Evolutionary conservation across 2,888 invertebrate species (phyloP).

Genomic region (Phengaris alcon): DNA sequence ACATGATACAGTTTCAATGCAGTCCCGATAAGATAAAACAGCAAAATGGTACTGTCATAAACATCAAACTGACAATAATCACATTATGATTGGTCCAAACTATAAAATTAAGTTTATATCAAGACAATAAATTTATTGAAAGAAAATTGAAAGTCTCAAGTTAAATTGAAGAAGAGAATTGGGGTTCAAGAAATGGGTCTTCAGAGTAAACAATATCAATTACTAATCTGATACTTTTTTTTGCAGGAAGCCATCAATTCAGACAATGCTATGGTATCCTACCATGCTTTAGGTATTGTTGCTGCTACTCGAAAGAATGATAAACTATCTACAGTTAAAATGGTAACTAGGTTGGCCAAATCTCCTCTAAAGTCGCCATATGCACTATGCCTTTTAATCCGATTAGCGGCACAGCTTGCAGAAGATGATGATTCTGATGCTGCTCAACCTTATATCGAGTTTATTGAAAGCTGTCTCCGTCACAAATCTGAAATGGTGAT

Average conservation of each 20-base stretch:
- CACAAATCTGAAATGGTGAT: conserved; percentile 99
- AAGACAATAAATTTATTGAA: no score
- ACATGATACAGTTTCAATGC: no score
- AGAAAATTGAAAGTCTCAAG: no score
- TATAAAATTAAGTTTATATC: no score
- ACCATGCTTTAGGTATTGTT: conserved; percentile 97
- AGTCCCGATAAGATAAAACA: no score
- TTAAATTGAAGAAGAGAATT: no score
- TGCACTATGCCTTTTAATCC: conserved; percentile 95
- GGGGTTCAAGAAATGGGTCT: no score
- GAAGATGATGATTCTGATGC: conserved; percentile 90
- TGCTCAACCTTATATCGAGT: conserved; percentile 90
- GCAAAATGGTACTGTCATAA: no score
- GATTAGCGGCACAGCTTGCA: conserved; percentile 95
- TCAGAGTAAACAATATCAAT: no score
- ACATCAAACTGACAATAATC: no score
- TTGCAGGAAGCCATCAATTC: conserved; percentile 73
- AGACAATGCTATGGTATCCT: conserved; percentile 92
- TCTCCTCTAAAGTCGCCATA: conserved; percentile 95
- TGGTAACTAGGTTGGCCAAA: conserved; percentile 93
- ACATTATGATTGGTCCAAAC: no score
- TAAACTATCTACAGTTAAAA: conserved; percentile 96
- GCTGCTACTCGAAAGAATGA: conserved; percentile 97
- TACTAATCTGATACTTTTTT: conserved; percentile 26
- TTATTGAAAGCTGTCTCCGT: conserved; percentile 95